Evolutionary conservation across 2,888 invertebrate species (phyloP).

Genomic region (Strigamia crassipes): DNA sequence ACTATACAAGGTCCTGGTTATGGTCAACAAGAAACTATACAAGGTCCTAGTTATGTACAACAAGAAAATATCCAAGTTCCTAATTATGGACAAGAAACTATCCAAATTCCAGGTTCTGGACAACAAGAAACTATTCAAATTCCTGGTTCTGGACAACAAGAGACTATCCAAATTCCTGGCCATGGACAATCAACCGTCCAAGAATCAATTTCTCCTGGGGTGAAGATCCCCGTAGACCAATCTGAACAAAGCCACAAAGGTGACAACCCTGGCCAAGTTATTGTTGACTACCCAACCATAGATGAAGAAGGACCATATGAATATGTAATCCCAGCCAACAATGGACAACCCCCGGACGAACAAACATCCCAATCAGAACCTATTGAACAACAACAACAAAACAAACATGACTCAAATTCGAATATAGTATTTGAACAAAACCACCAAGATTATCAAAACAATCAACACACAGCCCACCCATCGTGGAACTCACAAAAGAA

Average conservation of each 20-base stretch:
- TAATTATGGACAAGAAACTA: too few relatives aligned
- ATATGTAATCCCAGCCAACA: neutral
- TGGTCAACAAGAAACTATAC: too few relatives aligned
- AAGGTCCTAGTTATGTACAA: too few relatives aligned
- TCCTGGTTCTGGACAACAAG: too few relatives aligned
- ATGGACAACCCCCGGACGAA: neutral
- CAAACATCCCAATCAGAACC: neutral
- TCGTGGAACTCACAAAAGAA: neutral
- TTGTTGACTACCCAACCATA: neutral
- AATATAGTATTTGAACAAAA: neutral
- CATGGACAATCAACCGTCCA: too few relatives aligned
- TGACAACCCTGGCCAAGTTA: neutral
- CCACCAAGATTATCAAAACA: too few relatives aligned
- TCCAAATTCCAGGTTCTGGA: too few relatives aligned
- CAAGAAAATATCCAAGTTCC: too few relatives aligned
- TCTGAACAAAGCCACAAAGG: neutral
- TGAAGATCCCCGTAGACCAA: neutral
- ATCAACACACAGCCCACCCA: too few relatives aligned
- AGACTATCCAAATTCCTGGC: too few relatives aligned
- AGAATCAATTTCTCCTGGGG: neutral
- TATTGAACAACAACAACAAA: neutral
- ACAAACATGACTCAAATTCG: neutral
- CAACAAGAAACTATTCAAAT: too few relatives aligned
- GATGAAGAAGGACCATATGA: neutral
- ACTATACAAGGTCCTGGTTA: too few relatives aligned